These are phyloP conservation scores for Apostichopus leukothele DNA, from an alignment of 53 echinoderm and acorn worm genomes.

Conservation along the genomic window DNA sequence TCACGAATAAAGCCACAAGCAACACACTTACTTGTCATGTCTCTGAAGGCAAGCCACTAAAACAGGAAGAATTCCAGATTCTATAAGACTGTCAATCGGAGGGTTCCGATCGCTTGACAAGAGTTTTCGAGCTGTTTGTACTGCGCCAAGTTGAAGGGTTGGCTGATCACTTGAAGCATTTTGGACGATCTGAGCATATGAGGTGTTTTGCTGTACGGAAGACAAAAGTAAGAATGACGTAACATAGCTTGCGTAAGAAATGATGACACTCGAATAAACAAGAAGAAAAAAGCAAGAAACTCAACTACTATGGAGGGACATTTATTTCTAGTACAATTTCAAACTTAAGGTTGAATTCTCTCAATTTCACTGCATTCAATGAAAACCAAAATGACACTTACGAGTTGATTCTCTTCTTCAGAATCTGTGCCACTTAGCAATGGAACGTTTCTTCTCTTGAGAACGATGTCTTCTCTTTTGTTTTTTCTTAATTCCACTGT, in stretches of 20 bases:
- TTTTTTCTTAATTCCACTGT: constrained; percentile 95
- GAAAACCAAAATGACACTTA: constrained; percentile 45
- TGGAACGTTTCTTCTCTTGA: constrained; percentile 97
- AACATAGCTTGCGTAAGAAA: too few relatives aligned
- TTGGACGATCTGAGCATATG: constrained; percentile 73
- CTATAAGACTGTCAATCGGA: constrained; percentile 93
- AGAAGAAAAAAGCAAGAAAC: too few relatives aligned
- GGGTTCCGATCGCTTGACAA: constrained; percentile 97
- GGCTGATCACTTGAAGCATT: constrained; percentile 88
- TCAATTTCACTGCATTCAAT: too few relatives aligned
- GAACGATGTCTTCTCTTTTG: constrained; percentile 82
- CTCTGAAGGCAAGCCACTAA: constrained; percentile 83
- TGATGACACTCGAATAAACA: too few relatives aligned
- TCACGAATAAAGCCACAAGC: not conserved
- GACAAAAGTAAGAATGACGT: too few relatives aligned
- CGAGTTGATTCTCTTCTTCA: constrained; percentile 85
- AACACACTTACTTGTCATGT: constrained; percentile 70
- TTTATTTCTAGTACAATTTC: too few relatives aligned
- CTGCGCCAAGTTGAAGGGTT: constrained; percentile 86
- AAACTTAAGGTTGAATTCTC: too few relatives aligned
- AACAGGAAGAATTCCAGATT: constrained; percentile 92
- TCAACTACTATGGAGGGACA: too few relatives aligned
- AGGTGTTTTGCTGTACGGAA: constrained; percentile 57
- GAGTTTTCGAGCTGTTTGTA: constrained; percentile 96
- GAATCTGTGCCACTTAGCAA: constrained; percentile 77